Conservation (phyloP, 2,888 invertebrate species). For the Phanerotoma sp. region DNA sequence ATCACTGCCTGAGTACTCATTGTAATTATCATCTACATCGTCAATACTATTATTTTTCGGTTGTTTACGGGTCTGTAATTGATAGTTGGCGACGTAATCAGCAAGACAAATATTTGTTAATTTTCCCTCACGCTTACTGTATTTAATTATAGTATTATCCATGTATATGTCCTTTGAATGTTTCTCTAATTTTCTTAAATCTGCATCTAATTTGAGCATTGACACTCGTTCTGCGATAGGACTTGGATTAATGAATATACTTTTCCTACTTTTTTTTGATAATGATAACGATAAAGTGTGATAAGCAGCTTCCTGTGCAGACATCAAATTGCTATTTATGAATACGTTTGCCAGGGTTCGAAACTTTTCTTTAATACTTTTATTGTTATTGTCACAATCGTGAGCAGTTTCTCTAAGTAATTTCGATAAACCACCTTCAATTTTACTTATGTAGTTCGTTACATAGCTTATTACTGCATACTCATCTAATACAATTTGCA, state of each 20-base stretch:
- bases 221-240: slow-evolving; percentile 18
- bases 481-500: slow-evolving; percentile 33
- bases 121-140: slow-evolving; percentile 12
- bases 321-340: slow-evolving; percentile 30
- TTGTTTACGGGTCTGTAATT: too few relatives aligned
- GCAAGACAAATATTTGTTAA: slow-evolving; percentile 25
- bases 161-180: slow-evolving; percentile 25
- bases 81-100: slow-evolving; percentile 26
- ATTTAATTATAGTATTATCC: slow-evolving; percentile 17
- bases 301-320: slow-evolving; percentile 6
- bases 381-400: slow-evolving; percentile 26
- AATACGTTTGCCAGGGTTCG: slow-evolving; percentile 28
- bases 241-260: slow-evolving; percentile 1
- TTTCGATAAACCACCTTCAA: slow-evolving; percentile 33
- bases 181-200: slow-evolving; percentile 6
- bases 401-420: slow-evolving; percentile 31
- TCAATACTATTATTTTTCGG: too few relatives aligned
- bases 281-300: not conserved
- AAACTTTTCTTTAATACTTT: slow-evolving; percentile 25
- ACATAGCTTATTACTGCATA: slow-evolving; percentile 33
- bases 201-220: slow-evolving; percentile 27
- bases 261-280: slow-evolving; percentile 3
- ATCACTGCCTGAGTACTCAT: slow-evolving; percentile 15
- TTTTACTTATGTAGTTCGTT: slow-evolving; percentile 32
- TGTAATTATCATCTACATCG: slow-evolving; percentile 9